A percentile compares a stretch with the other conserved stretches of the same genome.
phyloP scores from a whole-genome alignment of 1,140 invertebrate species.

The Cherax quadricarinatus region DNA sequence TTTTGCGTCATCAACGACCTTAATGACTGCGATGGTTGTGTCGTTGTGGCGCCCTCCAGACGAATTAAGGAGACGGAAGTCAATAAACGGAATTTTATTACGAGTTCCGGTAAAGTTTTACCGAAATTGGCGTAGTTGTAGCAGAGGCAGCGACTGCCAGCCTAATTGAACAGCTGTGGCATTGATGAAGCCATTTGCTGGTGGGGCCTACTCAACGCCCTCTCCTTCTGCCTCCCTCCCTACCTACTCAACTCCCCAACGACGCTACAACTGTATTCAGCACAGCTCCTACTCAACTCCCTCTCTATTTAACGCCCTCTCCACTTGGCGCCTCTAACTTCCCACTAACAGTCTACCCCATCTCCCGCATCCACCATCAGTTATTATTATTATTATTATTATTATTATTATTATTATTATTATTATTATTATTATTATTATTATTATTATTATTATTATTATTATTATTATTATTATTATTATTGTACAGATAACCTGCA shows the following conservation, averaged over 20 bases:
- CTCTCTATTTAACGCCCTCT: too few relatives aligned
- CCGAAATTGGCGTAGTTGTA: not conserved
- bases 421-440: too few relatives aligned
- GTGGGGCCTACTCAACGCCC: not conserved
- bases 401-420: too few relatives aligned
- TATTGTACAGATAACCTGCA: too few relatives aligned
- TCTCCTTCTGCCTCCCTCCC: not conserved
- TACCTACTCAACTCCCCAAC: not conserved
- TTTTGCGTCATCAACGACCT: not conserved
- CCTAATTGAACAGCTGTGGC: not conserved
- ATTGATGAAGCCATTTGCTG: not conserved
- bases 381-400: too few relatives aligned
- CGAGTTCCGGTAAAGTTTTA: conserved; percentile 2
- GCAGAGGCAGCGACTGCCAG: not conserved
- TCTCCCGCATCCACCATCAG: too few relatives aligned
- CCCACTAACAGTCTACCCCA: too few relatives aligned
- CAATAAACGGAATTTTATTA: conserved; percentile 14
- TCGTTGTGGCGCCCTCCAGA: not conserved
- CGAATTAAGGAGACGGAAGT: conserved; percentile 8
- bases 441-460: too few relatives aligned
- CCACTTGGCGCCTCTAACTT: too few relatives aligned
- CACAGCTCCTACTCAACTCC: too few relatives aligned
- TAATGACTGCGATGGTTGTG: not conserved
- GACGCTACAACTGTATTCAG: not conserved
- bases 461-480: too few relatives aligned